Base-by-base conservation (phyloP, 2,113 vertebrate species). In the Scalopus aquaticus region DNA sequence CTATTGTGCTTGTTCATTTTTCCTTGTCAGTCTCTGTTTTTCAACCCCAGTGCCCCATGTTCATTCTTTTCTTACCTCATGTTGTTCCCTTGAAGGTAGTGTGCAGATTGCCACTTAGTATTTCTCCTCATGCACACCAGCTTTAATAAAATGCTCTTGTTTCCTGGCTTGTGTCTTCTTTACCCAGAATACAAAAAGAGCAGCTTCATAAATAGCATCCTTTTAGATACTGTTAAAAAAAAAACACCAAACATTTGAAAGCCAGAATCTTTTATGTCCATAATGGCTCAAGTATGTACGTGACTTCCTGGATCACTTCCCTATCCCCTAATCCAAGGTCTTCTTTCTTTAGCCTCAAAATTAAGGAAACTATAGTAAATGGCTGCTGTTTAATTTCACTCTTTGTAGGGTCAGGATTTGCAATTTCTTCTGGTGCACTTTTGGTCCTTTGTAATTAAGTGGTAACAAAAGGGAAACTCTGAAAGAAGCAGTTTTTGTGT, bases 401-500 rank as follows among this genome's bases (percentile, higher is more conserved):
- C 46, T 97, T 81, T 84, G 5, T 72, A 60, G 44, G 70, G 32
- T 20, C 74, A 69, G 51, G 39, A 49, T 93, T 93, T 93, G 26
- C 35, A 32, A 2, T 89, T 65, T 91, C 30, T 62, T 84, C 87
- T 44, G 42, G 76, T 95, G 46, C 39, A 91, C 42, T 42, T 22
- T 4, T 46, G 28, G n/a, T 74, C 42, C 74, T 93, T 91, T 95
- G 35, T 95, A 94, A 82, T 95, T 97, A 93, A 96, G 85, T 93
- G 58, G 64, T 19, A 32, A 54, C 74, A 94, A 93, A 90, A 92
- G 90, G 70, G 90, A 90, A 93, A 96, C 88, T 93, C 19, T 72
- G 86, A 94, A 97, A 96, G 95, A 91, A 97, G 42, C 73, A 86
- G 73, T 90, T 96, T 92, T 83, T 88, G 39, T 85, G 92, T 93